These are phyloP conservation scores for Leiothrix lutea DNA, from an alignment of 2,113 vertebrate genomes.

Conservation along the genomic window DNA sequence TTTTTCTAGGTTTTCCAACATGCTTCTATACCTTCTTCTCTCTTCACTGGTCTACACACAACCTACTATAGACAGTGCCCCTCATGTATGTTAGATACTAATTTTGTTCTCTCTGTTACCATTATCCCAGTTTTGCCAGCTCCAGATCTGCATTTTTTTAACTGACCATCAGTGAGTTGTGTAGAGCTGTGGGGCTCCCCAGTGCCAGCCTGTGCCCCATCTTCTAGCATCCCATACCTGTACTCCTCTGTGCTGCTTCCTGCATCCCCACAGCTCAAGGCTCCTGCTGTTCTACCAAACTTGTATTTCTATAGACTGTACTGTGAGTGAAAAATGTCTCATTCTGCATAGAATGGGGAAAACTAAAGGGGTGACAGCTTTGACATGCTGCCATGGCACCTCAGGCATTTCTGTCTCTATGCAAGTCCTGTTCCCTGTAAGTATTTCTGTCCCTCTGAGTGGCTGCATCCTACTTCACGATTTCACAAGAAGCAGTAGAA, in stretches of 20 bases:
- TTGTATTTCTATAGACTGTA: neutral
- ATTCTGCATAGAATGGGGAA: neutral
- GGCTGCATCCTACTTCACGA: neutral
- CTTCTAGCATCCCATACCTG: neutral
- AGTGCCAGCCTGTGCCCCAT: neutral
- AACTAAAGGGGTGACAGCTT: neutral
- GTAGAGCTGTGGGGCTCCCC: neutral
- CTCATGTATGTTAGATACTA: neutral
- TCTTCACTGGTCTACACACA: neutral
- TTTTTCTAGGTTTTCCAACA: neutral
- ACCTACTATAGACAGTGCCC: accelerated
- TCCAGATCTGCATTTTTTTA: neutral
- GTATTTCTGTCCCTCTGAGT: neutral
- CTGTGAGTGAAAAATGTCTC: neutral
- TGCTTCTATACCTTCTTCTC: neutral
- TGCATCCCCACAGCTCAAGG: neutral
- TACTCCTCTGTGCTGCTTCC: neutral
- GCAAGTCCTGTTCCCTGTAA: neutral
- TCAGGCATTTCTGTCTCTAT: neutral
- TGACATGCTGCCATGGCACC: neutral
- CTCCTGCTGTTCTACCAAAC: accelerated
- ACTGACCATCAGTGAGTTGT: neutral
- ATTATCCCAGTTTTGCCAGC: neutral
- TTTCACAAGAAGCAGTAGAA: neutral
- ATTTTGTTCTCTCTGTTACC: neutral